These are phyloP conservation scores for Hipposideros armiger DNA, from an alignment of 2,113 vertebrate genomes.

Conservation along the genomic window DNA sequence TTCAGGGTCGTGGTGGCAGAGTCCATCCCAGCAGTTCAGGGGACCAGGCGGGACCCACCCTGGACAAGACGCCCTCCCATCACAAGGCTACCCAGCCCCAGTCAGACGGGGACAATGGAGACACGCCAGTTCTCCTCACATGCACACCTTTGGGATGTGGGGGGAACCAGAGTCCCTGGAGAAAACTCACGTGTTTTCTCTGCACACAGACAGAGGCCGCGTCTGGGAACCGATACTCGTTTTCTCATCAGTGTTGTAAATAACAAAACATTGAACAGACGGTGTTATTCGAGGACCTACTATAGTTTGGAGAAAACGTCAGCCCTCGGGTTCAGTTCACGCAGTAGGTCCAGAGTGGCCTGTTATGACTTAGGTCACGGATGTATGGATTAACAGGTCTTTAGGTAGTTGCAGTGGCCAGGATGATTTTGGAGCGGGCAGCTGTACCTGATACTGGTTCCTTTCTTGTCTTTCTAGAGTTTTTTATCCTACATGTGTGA, in stretches of 20 bases:
- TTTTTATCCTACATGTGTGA: background rate
- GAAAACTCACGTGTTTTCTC: background rate
- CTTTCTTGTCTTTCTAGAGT: background rate
- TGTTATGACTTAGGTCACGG: background rate
- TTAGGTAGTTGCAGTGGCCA: background rate
- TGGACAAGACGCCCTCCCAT: background rate
- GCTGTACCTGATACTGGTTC: background rate
- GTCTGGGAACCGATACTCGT: background rate
- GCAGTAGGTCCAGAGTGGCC: background rate
- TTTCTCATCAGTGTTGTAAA: background rate
- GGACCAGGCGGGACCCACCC: background rate
- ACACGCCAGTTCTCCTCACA: background rate
- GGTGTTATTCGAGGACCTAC: background rate
- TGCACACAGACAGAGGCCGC: background rate
- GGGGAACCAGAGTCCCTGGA: background rate
- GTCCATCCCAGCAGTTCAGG: background rate
- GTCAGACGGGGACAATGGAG: background rate
- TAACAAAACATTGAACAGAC: background rate
- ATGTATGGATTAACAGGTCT: background rate
- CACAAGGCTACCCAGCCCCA: too few relatives aligned
- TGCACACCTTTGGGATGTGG: background rate
- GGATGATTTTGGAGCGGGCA: slow-evolving; percentile 10
- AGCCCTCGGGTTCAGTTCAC: slow-evolving; percentile 21
- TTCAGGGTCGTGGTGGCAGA: background rate
- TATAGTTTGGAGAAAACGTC: background rate